These are phyloP conservation scores for Linnaemya tessellans DNA, from an alignment of 2,888 invertebrate species.

Conservation along the genomic window DNA sequence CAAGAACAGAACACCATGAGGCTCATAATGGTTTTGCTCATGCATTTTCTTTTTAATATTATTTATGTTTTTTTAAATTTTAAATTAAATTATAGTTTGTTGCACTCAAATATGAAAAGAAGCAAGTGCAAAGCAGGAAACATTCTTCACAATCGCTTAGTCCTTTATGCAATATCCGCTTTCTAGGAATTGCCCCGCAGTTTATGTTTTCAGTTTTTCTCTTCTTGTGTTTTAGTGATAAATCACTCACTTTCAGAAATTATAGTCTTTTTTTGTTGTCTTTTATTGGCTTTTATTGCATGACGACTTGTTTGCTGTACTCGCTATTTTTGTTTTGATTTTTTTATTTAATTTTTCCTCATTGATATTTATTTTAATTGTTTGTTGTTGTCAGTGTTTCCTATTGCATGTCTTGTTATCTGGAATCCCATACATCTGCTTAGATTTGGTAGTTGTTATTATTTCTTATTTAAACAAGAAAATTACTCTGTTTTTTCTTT, in stretches of 20 bases:
- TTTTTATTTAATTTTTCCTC: not conserved
- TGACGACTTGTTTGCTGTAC: conserved; percentile 18
- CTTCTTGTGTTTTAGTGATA: conserved; percentile 18
- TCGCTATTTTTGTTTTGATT: not conserved
- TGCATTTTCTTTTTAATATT: too few relatives aligned
- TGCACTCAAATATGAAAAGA: too few relatives aligned
- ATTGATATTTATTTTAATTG: not conserved
- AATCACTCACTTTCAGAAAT: conserved; percentile 31
- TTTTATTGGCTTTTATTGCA: conserved; percentile 37
- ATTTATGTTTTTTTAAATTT: too few relatives aligned
- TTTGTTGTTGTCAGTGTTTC: conserved; percentile 29
- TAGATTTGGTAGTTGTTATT: conserved; percentile 22
- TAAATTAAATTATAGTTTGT: too few relatives aligned
- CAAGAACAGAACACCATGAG: too few relatives aligned
- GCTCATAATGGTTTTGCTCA: too few relatives aligned
- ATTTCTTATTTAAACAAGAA: conserved; percentile 24
- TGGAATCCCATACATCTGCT: not conserved
- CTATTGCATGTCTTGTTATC: conserved; percentile 44
- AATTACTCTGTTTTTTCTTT: not conserved
- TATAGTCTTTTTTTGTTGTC: conserved; percentile 14
- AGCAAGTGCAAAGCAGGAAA: too few relatives aligned
- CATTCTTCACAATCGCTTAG: too few relatives aligned
- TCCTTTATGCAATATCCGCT: too few relatives aligned
- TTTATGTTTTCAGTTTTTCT: not conserved
- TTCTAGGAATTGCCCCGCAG: not conserved